These are phyloP conservation scores for Heteractis magnifica DNA, from an alignment of 92 coral and sea anemone species.

Conservation along the genomic window DNA sequence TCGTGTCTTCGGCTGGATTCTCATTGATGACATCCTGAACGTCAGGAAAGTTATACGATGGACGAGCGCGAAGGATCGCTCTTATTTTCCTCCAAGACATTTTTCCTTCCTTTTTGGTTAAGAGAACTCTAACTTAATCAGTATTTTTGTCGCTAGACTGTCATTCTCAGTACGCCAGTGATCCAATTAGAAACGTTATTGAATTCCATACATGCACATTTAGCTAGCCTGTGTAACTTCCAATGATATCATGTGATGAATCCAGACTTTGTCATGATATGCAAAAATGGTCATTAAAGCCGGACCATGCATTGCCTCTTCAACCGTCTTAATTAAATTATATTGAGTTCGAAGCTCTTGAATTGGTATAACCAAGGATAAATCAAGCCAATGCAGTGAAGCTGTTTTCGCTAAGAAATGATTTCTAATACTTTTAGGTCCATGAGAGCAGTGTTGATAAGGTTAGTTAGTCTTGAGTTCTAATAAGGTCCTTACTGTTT, in stretches of 20 bases:
- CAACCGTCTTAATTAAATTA: not conserved
- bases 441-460: too few species aligned
- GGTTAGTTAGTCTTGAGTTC: too few species aligned
- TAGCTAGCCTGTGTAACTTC: not conserved
- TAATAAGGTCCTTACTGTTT: too few species aligned
- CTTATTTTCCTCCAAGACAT: slow-evolving; percentile 25
- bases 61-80: slow-evolving; percentile 9
- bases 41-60: not conserved
- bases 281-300: not conserved
- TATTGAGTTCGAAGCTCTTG: not conserved
- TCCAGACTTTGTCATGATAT: not conserved
- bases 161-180: not conserved
- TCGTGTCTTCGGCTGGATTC: not conserved
- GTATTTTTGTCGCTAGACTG: not conserved
- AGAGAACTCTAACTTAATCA: not conserved
- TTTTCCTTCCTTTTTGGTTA: not conserved
- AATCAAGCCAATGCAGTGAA: not conserved
- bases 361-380: not conserved
- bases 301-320: not conserved
- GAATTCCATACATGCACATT: not conserved
- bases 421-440: too few species aligned
- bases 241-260: not conserved
- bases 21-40: not conserved
- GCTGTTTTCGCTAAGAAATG: too few species aligned
- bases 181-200: not conserved